phyloP scores from a whole-genome alignment of 2,888 invertebrate genomes.

The Rhingia rostrata region DNA sequence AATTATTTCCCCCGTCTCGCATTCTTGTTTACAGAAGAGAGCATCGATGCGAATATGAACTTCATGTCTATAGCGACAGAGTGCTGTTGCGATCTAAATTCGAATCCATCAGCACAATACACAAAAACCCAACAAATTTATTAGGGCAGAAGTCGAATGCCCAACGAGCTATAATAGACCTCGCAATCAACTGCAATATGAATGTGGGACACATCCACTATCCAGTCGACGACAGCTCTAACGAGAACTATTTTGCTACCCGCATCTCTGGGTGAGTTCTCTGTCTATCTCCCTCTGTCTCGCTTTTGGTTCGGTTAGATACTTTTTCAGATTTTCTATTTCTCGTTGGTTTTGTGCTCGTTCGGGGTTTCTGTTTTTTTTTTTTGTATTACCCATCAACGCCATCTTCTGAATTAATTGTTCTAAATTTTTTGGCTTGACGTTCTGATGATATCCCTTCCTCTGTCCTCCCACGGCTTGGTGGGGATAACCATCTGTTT shows the following conservation, averaged over 20 bases:
- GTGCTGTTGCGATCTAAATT: conserved; percentile 16
- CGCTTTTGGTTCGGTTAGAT: not conserved
- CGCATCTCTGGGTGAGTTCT: conserved; percentile 1
- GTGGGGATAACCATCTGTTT: not conserved
- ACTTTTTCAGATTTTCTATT: too few species aligned
- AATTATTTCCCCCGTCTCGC: not conserved
- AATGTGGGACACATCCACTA: conserved; percentile 65
- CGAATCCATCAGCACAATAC: conserved; percentile 52
- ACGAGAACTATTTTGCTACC: conserved; percentile 32
- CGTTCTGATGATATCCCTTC: conserved; percentile 53
- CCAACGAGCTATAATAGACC: conserved; percentile 66
- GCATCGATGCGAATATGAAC: conserved; percentile 23
- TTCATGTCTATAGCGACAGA: not conserved
- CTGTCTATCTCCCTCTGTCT: conserved; percentile 33
- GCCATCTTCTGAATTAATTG: conserved; percentile 73
- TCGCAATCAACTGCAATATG: conserved; percentile 56
- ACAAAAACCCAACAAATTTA: conserved; percentile 51
- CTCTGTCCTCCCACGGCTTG: conserved; percentile 4
- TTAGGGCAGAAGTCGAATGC: conserved; percentile 70
- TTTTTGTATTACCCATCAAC: conserved; percentile 42
- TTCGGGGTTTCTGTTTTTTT: conserved; percentile 1
- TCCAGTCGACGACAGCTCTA: conserved; percentile 52
- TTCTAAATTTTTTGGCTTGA: conserved; percentile 72
- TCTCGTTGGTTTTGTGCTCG: too few species aligned
- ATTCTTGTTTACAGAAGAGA: not conserved